Percentiles rank a stretch among this genome's conserved stretches.
phyloP scores from a whole-genome alignment of 2,888 invertebrate genomes.

The Malthinus seriepunctatus region DNA sequence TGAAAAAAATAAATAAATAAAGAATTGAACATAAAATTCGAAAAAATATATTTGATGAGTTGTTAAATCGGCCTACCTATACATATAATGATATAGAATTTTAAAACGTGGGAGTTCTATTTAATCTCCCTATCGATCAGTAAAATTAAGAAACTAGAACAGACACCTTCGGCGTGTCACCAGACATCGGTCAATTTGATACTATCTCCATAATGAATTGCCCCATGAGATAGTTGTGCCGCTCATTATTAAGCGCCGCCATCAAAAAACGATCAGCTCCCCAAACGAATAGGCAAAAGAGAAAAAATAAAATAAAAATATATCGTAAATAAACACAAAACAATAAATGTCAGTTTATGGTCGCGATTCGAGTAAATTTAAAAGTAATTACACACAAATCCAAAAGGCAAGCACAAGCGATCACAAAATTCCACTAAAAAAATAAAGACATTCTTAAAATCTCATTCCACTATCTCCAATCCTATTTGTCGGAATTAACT shows the following conservation, averaged over 20 bases:
- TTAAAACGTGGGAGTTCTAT: conserved; percentile 17
- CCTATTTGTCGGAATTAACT: conserved; percentile 21
- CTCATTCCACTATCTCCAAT: conserved; percentile 16
- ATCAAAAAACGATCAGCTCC: not conserved
- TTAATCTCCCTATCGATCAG: conserved; percentile 10
- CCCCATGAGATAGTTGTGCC: conserved; percentile 6
- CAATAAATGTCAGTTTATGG: conserved; percentile 13
- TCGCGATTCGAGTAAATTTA: conserved; percentile 15
- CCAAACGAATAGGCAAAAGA: not conserved
- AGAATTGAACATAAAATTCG: no score
- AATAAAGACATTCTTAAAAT: conserved; percentile 12
- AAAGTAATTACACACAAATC: conserved; percentile 12
- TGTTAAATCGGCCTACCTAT: not conserved
- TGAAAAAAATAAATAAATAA: no score
- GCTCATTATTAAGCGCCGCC: conserved; percentile 19
- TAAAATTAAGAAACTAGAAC: conserved; percentile 17
- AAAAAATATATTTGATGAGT: no score
- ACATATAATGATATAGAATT: not conserved
- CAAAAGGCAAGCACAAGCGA: not conserved
- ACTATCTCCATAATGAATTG: conserved; percentile 17
- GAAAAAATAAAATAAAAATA: not conserved
- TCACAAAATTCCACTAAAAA: conserved; percentile 9
- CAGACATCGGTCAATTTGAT: conserved; percentile 13
- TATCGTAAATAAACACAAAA: conserved; percentile 5
- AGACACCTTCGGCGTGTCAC: conserved; percentile 15